A percentile compares a stretch with the other conserved stretches of the same genome.
phyloP scores from a whole-genome alignment of 2,888 invertebrate species.

The Hypomecis punctinalis region DNA sequence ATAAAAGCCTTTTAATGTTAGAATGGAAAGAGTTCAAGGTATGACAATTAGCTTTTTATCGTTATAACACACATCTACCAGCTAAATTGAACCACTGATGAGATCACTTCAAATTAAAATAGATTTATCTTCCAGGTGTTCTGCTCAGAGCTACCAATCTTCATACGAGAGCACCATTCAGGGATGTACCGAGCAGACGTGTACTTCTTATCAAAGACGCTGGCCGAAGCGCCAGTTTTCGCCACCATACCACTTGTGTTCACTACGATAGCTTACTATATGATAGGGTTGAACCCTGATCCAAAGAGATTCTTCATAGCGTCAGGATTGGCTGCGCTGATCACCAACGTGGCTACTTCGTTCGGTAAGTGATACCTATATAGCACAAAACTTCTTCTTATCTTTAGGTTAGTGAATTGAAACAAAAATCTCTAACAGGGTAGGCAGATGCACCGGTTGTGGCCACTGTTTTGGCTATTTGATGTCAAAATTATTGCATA shows the following conservation, averaged over 20 bases:
- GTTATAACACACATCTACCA: too few species aligned
- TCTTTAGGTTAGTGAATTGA: too few species aligned
- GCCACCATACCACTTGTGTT: constrained; percentile 93
- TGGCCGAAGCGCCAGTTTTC: constrained; percentile 95
- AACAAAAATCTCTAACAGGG: too few species aligned
- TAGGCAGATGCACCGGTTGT: too few species aligned
- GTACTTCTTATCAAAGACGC: constrained; percentile 95
- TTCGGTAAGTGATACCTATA: constrained; percentile 91
- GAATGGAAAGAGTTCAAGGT: too few species aligned
- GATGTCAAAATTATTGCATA: too few species aligned
- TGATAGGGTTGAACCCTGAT: constrained; percentile 92
- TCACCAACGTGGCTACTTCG: constrained; percentile 95
- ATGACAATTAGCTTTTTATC: too few species aligned
- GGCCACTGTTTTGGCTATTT: too few species aligned
- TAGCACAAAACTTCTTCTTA: too few species aligned
- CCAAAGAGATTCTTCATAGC: constrained; percentile 90
- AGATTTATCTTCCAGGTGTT: constrained; percentile 87
- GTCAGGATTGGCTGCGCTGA: constrained; percentile 90
- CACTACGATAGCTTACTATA: constrained; percentile 93
- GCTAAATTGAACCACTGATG: too few species aligned
- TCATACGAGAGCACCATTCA: constrained; percentile 94
- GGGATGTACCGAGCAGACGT: constrained; percentile 96
- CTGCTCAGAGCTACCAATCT: constrained; percentile 94
- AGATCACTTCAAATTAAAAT: neutral
- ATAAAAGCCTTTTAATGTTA: too few species aligned